Conservation (phyloP, 2,797 vertebrate genomes). For the Phataginus tetradactyla region DNA sequence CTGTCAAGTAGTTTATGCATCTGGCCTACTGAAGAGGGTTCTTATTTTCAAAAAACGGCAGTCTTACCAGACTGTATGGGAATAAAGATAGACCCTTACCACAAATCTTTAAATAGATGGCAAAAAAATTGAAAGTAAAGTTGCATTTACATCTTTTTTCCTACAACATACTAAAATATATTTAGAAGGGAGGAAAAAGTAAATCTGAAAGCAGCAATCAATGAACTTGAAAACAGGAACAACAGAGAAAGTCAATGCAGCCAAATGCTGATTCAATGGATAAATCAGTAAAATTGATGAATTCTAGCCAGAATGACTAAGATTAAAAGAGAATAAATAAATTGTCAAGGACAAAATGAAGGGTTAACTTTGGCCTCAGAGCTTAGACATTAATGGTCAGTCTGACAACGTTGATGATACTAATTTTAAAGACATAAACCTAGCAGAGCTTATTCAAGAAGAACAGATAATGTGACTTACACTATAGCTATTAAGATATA, state of each 20-base stretch:
- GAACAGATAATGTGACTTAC: not conserved
- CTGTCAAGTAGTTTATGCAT: slow-evolving; percentile 66
- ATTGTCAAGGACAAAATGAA: not conserved
- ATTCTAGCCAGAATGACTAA: not conserved
- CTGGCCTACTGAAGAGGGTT: not conserved
- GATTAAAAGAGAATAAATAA: not conserved
- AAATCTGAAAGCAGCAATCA: not conserved
- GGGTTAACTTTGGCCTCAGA: not conserved
- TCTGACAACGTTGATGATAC: not conserved
- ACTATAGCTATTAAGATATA: not conserved
- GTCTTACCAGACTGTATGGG: not conserved
- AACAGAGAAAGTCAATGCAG: not conserved
- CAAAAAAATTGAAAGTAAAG: not conserved
- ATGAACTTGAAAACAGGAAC: not conserved
- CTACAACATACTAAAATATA: not conserved
- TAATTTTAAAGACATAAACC: not conserved
- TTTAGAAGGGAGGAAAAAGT: not conserved
- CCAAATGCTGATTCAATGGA: not conserved
- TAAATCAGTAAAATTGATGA: not conserved
- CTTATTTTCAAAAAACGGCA: slow-evolving; percentile 19
- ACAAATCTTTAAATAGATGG: not conserved
- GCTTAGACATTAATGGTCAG: not conserved
- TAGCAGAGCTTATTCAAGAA: not conserved
- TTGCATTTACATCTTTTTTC: not conserved
- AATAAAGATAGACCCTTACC: not conserved